These are phyloP conservation scores for Anser brachyrhynchus DNA, from an alignment of 2,113 vertebrate genomes.

Conservation along the genomic window DNA sequence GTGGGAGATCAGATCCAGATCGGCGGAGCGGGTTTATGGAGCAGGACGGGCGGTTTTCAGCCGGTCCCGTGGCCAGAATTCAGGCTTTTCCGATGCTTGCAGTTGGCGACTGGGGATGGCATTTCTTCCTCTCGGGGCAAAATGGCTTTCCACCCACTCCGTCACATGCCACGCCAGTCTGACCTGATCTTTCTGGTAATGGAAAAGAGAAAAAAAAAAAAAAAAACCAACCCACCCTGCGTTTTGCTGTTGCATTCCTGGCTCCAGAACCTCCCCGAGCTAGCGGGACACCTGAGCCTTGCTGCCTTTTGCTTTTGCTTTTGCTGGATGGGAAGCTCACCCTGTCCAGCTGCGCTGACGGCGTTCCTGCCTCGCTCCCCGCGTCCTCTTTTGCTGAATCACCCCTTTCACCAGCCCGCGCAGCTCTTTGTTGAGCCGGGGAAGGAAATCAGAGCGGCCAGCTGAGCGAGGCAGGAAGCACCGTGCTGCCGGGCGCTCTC, in stretches of 20 bases:
- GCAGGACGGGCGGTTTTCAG: background rate
- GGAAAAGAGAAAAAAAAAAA: background rate
- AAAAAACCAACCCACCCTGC: background rate
- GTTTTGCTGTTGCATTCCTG: background rate
- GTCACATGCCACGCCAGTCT: background rate
- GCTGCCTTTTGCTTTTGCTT: background rate
- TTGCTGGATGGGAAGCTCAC: background rate
- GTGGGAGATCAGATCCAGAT: background rate
- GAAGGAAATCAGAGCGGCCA: background rate
- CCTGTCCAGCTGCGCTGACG: background rate
- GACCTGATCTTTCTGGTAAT: background rate
- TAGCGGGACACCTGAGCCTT: background rate
- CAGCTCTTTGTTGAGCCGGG: background rate
- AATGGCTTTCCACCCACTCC: conserved; percentile 7
- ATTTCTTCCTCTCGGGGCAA: conserved; percentile 26
- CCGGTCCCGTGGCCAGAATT: background rate
- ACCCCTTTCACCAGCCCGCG: conserved; percentile 4
- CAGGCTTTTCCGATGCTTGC: background rate
- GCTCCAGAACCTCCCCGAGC: background rate
- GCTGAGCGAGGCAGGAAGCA: background rate
- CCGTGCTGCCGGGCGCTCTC: background rate
- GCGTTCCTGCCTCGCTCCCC: background rate
- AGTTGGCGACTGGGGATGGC: background rate
- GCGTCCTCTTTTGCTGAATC: conserved; percentile 27
- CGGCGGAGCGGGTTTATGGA: background rate